Evolutionary conservation across 2,113 vertebrate genomes (phyloP), one percentile per base, ranked within the genome.

Genomic region (Barnardius zonarius): DNA sequence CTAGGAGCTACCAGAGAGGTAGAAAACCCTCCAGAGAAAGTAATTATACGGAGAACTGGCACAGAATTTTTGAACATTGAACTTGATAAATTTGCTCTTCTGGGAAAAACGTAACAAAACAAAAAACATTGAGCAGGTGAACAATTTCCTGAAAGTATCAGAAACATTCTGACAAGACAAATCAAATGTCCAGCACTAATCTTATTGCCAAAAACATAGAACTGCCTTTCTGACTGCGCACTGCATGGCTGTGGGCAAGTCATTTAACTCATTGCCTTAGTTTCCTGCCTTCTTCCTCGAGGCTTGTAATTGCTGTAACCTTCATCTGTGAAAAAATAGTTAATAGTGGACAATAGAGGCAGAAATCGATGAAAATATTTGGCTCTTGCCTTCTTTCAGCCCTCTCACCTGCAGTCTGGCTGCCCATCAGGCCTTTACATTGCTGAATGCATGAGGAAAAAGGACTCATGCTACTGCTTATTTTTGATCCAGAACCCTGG

Each of bases 121-220:
- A 48, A 27, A 30, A 46, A 48, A 33, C 2, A 8, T 46, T 83
- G 10, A 5, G 1, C 31, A 46, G 61, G 68, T 83, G 78, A 93
- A 86, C 41, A 83, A 43, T 43, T 86, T 46, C 31, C 63, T 88
- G 64, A 57, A 93, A 90, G 70, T 33, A 92, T 25, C 15, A 61
- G 88, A 83, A 96, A 78, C 30, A 51, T 74, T 77, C 92, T 74
- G 86, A 86, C 33, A 59, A 88, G 76, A 92, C 75, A 86, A 83
- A 91, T 75, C 88, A 94, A 81, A 86, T 27, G 25, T 84, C 48
- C 9, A 7, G 20, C 5, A 1, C 48, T 93, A 81, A 96, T 96
- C 39, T 30, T 78, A 67, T 88, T 97, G 91, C 46, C 13, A 4
- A 17, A 31, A 64, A 8, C 8, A 5, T 25, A 78, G 37, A 18